Evolutionary conservation across 2,888 invertebrate species (phyloP).

Genomic region (Lochmaea capreae): DNA sequence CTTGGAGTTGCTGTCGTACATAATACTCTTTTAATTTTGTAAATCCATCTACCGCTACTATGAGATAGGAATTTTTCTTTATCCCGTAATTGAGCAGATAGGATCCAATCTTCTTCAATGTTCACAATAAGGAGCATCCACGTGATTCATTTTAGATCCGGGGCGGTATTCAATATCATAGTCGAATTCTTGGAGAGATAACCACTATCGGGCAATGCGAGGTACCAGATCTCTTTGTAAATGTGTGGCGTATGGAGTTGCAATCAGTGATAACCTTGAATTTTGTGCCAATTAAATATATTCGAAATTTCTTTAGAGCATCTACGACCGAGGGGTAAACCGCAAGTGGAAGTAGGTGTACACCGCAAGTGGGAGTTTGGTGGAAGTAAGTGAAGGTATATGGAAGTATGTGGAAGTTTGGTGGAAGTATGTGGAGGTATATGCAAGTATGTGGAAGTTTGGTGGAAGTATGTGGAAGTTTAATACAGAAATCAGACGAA

Average conservation of each 20-base stretch:
- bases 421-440: too few species aligned
- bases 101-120: constrained; percentile 38
- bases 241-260: constrained; percentile 46
- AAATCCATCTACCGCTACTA: too few species aligned
- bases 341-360: too few species aligned
- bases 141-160: constrained; percentile 18
- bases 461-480: too few species aligned
- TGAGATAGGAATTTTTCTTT: too few species aligned
- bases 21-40: constrained; percentile 47
- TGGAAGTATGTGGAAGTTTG: too few species aligned
- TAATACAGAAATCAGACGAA: too few species aligned
- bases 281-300: constrained; percentile 36
- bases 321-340: too few species aligned
- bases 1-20: constrained; percentile 51
- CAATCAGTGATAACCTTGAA: constrained; percentile 45
- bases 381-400: too few species aligned
- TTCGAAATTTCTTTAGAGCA: constrained; percentile 36
- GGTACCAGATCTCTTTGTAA: constrained; percentile 51
- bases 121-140: too few species aligned
- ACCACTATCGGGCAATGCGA: constrained; percentile 57
- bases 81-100: constrained; percentile 45
- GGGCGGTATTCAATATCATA: constrained; percentile 52
- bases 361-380: too few species aligned
- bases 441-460: too few species aligned
- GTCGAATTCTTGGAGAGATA: constrained; percentile 53